Base-by-base conservation (phyloP, 2,797 vertebrate species). In the Aeoliscus strigatus region DNA sequence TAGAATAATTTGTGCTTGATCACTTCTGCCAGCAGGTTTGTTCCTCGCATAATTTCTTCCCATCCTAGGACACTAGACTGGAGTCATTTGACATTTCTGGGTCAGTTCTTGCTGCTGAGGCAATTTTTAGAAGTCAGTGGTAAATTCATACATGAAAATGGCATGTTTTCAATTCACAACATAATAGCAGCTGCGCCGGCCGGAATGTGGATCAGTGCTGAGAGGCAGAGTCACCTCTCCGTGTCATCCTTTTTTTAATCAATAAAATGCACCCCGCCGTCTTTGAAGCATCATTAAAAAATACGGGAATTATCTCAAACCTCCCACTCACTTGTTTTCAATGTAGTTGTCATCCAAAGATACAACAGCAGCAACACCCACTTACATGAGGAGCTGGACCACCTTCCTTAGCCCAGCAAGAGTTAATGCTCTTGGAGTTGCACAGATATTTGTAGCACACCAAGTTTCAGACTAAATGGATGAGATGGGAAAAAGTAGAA, bases 1-100 rank as follows among this genome's bases (percentile, higher is more conserved):
- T 76, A 66, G 80, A 79, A 80, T 82, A 61, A 87, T 87, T 87
- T 83, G 71, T 40, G 61, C 70, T 63, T 84, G 80, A 88, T 88
- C 81, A 81, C 67, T 75, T 57, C 56, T 77, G 77, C 73, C 77
- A 79, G 79, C 73, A 79, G 78, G 81, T 81, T 79, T 71, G 69
- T 73, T 73, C 75, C 55, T 37, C 63, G 84, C 72, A 82, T 87
- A 85, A 83, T 84, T 81, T 75, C 41, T 48, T 39, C 35, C 66
- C 47, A 23, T 77, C 60, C 65, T 54, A 54, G 75, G 69, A 79
- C 69, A 65, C 56, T 43, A 51, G 37, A 25, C 34, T 11, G 34
- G 38, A 73, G 59, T 69, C 28, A 15, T 58, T 67, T 82, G 82
- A 85, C 82, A 81, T 82, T 85, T 88, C 74, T 85, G 77, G 86